Percentiles rank a stretch among this genome's conserved stretches.
Evolutionary conservation across 2,113 vertebrate species (phyloP).

Genomic region (Stictonetta naevosa): DNA sequence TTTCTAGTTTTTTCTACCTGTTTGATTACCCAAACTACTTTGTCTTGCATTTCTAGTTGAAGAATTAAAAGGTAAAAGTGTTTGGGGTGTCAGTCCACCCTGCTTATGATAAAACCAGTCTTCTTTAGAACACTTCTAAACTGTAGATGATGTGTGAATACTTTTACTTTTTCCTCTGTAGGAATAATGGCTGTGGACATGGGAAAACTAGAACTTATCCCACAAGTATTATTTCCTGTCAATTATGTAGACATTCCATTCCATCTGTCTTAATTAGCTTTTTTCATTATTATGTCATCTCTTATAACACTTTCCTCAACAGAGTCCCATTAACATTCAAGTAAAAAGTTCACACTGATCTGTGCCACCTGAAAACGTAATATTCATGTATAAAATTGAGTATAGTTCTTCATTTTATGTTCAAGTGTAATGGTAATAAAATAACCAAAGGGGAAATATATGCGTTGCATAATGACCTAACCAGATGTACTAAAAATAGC

Average conservation of each 20-base stretch:
- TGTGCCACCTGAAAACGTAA: not conserved
- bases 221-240: not conserved
- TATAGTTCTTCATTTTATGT: conserved; percentile 21
- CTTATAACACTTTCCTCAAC: not conserved
- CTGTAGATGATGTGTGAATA: not conserved
- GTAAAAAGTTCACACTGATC: conserved; percentile 15
- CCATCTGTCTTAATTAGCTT: not conserved
- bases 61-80: not conserved
- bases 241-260: conserved; percentile 7
- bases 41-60: not conserved
- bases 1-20: not conserved
- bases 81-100: not conserved
- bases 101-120: not conserved
- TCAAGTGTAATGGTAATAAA: conserved; percentile 9
- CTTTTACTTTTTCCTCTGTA: not conserved
- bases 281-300: not conserved
- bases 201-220: not conserved
- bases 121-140: not conserved
- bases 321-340: not conserved
- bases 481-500: conserved; percentile 12
- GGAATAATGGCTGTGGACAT: not conserved
- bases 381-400: not conserved
- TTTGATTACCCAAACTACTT: not conserved
- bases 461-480: not conserved
- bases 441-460: conserved; percentile 4